phyloP scores from a whole-genome alignment of 1,140 invertebrate genomes.

The Anagrus nilaparvatae region DNA sequence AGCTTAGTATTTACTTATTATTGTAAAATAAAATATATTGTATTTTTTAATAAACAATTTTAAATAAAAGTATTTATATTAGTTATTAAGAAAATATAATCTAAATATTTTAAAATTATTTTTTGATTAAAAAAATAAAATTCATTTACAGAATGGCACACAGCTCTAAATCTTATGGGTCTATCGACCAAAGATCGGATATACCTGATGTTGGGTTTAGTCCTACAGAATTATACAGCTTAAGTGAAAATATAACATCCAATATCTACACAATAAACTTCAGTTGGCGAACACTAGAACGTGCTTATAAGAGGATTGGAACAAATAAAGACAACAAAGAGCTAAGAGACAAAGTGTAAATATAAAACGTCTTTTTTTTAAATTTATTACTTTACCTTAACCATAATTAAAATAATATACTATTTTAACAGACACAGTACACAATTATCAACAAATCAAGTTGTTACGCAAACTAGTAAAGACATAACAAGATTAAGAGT shows the following conservation, averaged over 20 bases:
- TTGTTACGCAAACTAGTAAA: conserved; percentile 60
- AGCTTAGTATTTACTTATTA: no score
- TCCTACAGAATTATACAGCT: conserved; percentile 61
- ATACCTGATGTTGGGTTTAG: conserved; percentile 58
- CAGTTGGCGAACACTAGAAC: conserved; percentile 59
- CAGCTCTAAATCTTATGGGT: conserved; percentile 38
- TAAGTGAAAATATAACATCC: conserved; percentile 65
- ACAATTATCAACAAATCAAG: conserved; percentile 67
- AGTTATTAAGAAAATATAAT: no score
- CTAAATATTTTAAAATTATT: no score
- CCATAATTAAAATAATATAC: not conserved
- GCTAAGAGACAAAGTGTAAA: conserved; percentile 57
- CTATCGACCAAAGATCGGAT: conserved; percentile 39
- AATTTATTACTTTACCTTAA: not conserved
- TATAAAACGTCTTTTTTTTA: conserved; percentile 9
- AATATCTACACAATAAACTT: conserved; percentile 69
- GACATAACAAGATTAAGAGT: conserved; percentile 60
- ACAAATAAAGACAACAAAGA: conserved; percentile 60
- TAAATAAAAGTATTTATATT: no score
- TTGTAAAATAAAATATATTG: no score
- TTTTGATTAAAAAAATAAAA: no score
- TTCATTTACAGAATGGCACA: conserved; percentile 37
- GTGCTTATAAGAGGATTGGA: conserved; percentile 63
- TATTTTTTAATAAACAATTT: no score
- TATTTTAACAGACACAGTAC: conserved; percentile 67